These are phyloP conservation scores for Drosophila stalkeri DNA, from an alignment of 2,888 invertebrate genomes.

Conservation along the genomic window DNA sequence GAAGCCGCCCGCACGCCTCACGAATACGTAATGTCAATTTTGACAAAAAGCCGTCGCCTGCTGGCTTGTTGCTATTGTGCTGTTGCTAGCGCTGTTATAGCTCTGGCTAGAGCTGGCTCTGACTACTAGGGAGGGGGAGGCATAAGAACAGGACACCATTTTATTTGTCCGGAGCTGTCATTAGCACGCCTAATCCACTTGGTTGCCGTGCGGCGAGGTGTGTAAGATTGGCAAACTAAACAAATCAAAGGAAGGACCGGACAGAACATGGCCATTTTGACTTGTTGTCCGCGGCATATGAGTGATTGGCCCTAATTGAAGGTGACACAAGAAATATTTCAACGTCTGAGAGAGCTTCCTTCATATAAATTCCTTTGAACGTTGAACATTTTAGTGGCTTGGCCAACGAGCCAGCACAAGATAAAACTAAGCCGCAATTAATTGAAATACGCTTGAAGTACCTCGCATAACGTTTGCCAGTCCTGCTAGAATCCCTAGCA, in stretches of 20 bases:
- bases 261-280: constrained; percentile 52
- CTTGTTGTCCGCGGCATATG: constrained; percentile 26
- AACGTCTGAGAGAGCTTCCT: background rate
- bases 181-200: constrained; percentile 78
- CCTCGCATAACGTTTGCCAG: background rate
- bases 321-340: constrained; percentile 39
- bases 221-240: constrained; percentile 68
- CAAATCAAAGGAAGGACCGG: constrained; percentile 61
- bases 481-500: background rate
- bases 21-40: constrained; percentile 72
- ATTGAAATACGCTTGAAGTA: constrained; percentile 6
- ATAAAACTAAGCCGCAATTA: constrained; percentile 18
- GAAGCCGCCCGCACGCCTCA: constrained; percentile 43
- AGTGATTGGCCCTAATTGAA: constrained; percentile 58
- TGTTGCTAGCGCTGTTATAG: constrained; percentile 15
- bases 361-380: background rate
- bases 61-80: constrained; percentile 26
- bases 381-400: constrained; percentile 11
- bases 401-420: background rate
- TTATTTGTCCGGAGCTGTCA: constrained; percentile 61
- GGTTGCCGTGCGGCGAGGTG: constrained; percentile 50
- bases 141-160: constrained; percentile 58
- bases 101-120: constrained; percentile 3
- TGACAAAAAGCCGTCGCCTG: constrained; percentile 73
- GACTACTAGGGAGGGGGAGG: constrained; percentile 16